Conservation (phyloP, 1,140 invertebrate species). For the Proctacanthus coquilletti region DNA sequence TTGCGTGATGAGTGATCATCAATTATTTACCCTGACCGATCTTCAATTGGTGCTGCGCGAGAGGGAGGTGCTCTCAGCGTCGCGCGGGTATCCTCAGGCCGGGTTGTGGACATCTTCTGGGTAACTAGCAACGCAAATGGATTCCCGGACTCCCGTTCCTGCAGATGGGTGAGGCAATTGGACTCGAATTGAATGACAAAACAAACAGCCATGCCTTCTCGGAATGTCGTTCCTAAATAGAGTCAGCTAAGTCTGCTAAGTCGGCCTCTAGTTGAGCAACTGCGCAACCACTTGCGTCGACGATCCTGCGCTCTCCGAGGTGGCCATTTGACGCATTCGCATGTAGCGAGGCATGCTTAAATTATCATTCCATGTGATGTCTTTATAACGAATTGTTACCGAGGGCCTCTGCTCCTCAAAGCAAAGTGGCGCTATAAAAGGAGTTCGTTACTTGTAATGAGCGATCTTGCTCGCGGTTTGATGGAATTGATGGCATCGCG, state of each 20-base stretch:
- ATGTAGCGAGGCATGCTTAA: not conserved
- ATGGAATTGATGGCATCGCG: not conserved
- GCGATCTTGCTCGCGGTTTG: not conserved
- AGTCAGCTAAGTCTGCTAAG: not conserved
- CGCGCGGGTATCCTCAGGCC: no score
- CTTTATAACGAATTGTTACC: slow-evolving; percentile 1
- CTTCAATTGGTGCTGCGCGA: no score
- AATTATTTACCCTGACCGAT: no score
- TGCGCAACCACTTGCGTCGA: not conserved
- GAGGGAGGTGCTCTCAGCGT: no score
- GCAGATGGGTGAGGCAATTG: no score
- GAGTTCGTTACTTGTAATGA: slow-evolving; percentile 1
- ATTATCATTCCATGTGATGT: slow-evolving; percentile 1
- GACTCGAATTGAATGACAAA: not conserved
- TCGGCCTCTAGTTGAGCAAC: not conserved
- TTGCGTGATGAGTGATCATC: no score
- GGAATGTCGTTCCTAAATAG: not conserved
- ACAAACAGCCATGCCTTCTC: not conserved
- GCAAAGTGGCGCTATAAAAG: not conserved
- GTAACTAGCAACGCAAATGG: no score
- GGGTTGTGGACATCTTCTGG: no score
- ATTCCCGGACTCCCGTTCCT: no score
- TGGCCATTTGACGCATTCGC: slow-evolving; percentile 1
- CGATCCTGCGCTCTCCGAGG: not conserved
- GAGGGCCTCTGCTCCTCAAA: not conserved